These are phyloP conservation scores for Tichodroma muraria DNA, from an alignment of 2,113 vertebrate species.

Conservation along the genomic window DNA sequence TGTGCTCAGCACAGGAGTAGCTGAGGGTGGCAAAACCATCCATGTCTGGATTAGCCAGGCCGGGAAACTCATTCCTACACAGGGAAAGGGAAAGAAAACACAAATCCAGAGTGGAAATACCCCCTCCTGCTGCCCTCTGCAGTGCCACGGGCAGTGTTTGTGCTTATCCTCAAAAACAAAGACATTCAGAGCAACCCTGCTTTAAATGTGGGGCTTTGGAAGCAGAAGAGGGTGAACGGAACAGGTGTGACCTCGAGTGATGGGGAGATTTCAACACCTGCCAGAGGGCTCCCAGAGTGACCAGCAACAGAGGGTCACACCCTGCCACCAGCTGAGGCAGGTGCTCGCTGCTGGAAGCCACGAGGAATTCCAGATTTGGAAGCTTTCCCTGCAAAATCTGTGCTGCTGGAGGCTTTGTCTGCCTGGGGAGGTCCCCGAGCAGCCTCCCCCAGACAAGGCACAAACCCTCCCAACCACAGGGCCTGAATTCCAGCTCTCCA, in stretches of 20 bases:
- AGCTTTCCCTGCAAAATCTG: neutral
- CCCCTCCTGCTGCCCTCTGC: neutral
- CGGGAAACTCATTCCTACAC: neutral
- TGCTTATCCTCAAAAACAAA: neutral
- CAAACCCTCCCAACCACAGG: neutral
- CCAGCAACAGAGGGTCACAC: neutral
- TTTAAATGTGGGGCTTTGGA: neutral
- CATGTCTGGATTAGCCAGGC: accelerated
- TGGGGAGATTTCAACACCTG: accelerated
- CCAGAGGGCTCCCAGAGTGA: neutral
- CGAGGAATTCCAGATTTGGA: neutral
- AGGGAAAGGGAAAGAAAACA: neutral
- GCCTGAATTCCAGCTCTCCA: neutral
- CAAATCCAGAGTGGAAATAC: neutral
- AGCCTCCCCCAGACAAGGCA: neutral
- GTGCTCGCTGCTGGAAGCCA: neutral
- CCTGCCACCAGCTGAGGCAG: neutral
- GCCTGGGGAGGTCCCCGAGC: neutral
- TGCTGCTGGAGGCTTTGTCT: accelerated
- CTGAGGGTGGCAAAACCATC: neutral
- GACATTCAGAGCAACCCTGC: neutral
- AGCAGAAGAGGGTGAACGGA: neutral
- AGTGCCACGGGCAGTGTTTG: neutral
- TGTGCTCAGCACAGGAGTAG: accelerated
- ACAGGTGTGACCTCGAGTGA: accelerated